These are phyloP conservation scores for Panthera leo DNA, from an alignment of 2,113 vertebrate species.

Conservation along the genomic window DNA sequence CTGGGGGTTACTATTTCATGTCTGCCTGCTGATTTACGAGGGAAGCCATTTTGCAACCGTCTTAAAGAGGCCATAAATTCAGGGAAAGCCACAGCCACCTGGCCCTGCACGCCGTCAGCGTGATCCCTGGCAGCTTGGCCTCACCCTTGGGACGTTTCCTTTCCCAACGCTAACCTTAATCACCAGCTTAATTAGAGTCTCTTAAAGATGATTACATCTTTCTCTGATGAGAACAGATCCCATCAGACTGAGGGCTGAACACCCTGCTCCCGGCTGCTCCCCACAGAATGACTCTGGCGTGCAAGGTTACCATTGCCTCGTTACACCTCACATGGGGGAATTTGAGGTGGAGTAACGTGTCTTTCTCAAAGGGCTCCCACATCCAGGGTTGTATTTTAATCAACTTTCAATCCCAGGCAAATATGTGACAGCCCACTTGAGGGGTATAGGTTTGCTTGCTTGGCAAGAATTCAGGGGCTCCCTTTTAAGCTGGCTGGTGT, in stretches of 20 bases:
- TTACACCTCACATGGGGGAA: neutral
- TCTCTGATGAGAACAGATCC: conserved; percentile 34
- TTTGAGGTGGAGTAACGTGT: neutral
- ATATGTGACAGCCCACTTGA: conserved; percentile 58
- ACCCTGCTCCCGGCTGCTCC: neutral
- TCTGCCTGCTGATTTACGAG: conserved; percentile 47
- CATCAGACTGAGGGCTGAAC: conserved; percentile 24
- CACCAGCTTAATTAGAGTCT: neutral
- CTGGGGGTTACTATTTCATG: neutral
- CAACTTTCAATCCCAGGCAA: conserved; percentile 48
- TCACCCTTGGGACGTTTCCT: neutral
- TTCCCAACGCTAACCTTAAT: conserved; percentile 61
- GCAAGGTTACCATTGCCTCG: neutral
- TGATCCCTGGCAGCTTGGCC: conserved; percentile 42
- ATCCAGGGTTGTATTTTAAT: conserved; percentile 9
- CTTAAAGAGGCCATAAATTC: neutral
- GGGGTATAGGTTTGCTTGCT: conserved; percentile 8
- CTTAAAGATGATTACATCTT: conserved; percentile 41
- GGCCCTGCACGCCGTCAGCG: neutral
- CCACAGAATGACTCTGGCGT: neutral
- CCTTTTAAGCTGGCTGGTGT: neutral
- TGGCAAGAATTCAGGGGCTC: conserved; percentile 62
- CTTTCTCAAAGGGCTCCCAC: neutral
- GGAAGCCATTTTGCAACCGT: conserved; percentile 5
- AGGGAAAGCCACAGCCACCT: conserved; percentile 31